Base-by-base conservation (phyloP, 2,888 invertebrate genomes). In the Podotricha telesiphe region DNA sequence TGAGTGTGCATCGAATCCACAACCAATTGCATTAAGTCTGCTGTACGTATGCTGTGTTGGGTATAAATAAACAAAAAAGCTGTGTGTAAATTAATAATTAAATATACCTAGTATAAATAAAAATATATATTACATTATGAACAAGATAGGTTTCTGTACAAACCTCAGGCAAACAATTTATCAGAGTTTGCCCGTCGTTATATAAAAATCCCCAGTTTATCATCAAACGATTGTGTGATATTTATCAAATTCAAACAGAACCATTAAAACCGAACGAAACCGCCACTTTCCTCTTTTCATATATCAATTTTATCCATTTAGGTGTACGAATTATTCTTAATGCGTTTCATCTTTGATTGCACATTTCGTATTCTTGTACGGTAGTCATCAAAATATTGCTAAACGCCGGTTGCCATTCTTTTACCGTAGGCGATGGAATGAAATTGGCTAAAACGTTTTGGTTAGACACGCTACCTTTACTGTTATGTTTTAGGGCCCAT, bases 391-490 rank as follows among this genome's bases (percentile, higher is more conserved):
- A 72, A 75, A 75, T 74, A 81, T 81, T 82, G 80, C 77, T 76
- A 87, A 88, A 83, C 80, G 82, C 76, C 71, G 80, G 84, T 81
- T 86, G 81, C 84, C 84, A 87, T 85, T 87, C 76, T 73, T 68
- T 79, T 84, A 80, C 89, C 87, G 79, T 77, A 81, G 87, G 87
- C 87, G 78, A 80, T 86, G 78, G 70, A 73, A 77, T 77, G 68
- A 77, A 79, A 79, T 79, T 79, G 77, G 77, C 71, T 17, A 65
- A 79, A 80, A 82, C 79, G 79, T 77, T 79, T 81, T 76, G 76
- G 74, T 76, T 73, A 73, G 79, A 77, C 78, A 77, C 77, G 71
- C 77, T 71, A 67, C 69, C 68, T 28, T 65, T 70, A 66, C 51
- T 58, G 55, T 68, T 73, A 71, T 53, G 64, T 10, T 67, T 66